Conservation (phyloP, 2,888 invertebrate genomes). For the Elysia crispata region DNA sequence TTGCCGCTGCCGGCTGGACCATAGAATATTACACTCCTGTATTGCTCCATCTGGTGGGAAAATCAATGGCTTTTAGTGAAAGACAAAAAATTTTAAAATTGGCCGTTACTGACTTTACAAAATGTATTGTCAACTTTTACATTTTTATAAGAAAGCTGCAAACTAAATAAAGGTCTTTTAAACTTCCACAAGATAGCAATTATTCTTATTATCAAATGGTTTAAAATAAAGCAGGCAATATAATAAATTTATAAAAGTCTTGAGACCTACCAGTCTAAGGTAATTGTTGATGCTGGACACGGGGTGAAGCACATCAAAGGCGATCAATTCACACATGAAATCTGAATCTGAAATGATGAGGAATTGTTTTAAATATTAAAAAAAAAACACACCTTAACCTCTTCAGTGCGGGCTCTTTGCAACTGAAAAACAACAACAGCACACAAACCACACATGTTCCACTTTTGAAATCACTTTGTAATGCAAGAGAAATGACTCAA, state of each 20-base stretch:
- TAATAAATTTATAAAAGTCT: too few relatives aligned
- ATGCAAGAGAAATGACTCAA: too few relatives aligned
- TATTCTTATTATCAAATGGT: too few relatives aligned
- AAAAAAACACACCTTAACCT: background rate
- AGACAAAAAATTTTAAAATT: background rate
- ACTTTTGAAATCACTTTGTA: too few relatives aligned
- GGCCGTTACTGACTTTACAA: too few relatives aligned
- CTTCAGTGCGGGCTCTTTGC: too few relatives aligned
- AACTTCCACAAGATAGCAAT: too few relatives aligned
- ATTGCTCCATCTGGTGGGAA: constrained; percentile 71
- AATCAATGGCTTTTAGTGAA: background rate
- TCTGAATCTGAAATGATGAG: constrained; percentile 45
- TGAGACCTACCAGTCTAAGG: constrained; percentile 69
- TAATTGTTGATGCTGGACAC: constrained; percentile 71
- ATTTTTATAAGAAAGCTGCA: too few relatives aligned
- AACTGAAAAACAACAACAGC: background rate
- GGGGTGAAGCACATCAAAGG: constrained; percentile 73
- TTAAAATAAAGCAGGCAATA: too few relatives aligned
- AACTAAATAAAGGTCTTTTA: too few relatives aligned
- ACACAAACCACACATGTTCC: too few relatives aligned
- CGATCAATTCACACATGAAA: constrained; percentile 63
- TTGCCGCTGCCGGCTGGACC: constrained; percentile 74
- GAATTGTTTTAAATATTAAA: background rate
- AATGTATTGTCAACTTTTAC: too few relatives aligned
- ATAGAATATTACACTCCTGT: constrained; percentile 74